Evolutionary conservation across 2,888 invertebrate genomes (phyloP).

Genomic region (Andrena minutula): DNA sequence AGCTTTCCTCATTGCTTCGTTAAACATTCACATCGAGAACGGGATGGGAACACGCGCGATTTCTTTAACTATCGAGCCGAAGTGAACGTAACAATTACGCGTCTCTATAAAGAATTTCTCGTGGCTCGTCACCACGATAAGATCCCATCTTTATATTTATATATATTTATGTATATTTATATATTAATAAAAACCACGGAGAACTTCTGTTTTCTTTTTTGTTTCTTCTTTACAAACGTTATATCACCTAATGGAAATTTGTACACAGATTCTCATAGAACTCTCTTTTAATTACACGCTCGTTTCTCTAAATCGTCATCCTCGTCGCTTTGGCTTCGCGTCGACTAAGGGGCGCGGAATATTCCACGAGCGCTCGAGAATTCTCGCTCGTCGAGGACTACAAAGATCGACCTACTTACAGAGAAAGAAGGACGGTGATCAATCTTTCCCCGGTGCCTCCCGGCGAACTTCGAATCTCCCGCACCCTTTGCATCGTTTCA

Average conservation of each 20-base stretch:
- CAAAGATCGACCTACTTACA: constrained; percentile 17
- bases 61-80: constrained; percentile 33
- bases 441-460: neutral
- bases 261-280: constrained; percentile 81
- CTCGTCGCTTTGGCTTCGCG: constrained; percentile 53
- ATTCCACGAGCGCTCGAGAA: neutral
- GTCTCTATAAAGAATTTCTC: constrained; percentile 21
- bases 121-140: constrained; percentile 49
- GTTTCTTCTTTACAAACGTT: constrained; percentile 77
- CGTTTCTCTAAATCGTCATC: constrained; percentile 53
- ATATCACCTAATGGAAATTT: constrained; percentile 80
- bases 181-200: constrained; percentile 81
- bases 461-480: neutral
- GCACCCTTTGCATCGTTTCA: constrained; percentile 13
- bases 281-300: constrained; percentile 64
- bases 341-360: constrained; percentile 24
- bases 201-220: constrained; percentile 63
- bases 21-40: constrained; percentile 49
- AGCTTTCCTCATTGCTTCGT: constrained; percentile 25
- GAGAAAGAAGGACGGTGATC: neutral
- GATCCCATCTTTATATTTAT: constrained; percentile 53
- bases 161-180: constrained; percentile 67
- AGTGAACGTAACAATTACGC: constrained; percentile 56
- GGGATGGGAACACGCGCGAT: constrained; percentile 30
- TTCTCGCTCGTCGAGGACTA: constrained; percentile 1